Conservation (phyloP, 2,888 invertebrate genomes). For the Melanargia galathea region DNA sequence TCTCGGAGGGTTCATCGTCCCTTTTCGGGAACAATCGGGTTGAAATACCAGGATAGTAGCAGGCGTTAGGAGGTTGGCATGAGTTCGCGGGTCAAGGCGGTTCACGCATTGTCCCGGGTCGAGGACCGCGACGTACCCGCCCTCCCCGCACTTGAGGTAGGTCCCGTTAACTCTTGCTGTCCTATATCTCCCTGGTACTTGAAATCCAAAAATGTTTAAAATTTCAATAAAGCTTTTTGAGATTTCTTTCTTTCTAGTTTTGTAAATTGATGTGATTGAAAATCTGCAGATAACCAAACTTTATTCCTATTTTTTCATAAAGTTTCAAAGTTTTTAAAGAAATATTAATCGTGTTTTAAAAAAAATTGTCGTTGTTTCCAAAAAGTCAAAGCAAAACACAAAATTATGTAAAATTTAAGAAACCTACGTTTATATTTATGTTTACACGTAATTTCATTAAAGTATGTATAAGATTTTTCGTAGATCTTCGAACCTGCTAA, state of each 20-base stretch:
- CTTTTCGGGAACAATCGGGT: constrained; percentile 45
- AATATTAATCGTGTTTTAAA: not conserved
- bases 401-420: not conserved
- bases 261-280: no score
- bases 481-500: not conserved
- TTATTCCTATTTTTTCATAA: not conserved
- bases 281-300: no score
- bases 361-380: not conserved
- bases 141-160: constrained; percentile 59
- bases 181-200: constrained; percentile 53
- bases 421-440: not conserved
- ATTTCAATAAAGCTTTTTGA: not conserved
- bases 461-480: not conserved
- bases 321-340: not conserved
- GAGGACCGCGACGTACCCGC: constrained; percentile 61
- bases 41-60: constrained; percentile 60
- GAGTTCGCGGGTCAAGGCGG: constrained; percentile 72
- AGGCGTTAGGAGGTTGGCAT: constrained; percentile 58
- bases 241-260: not conserved
- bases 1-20: constrained; percentile 37
- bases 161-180: constrained; percentile 64
- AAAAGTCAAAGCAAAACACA: not conserved
- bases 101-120: constrained; percentile 62
- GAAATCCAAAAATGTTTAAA: constrained; percentile 2
- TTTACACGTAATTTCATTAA: not conserved